phyloP scores from a whole-genome alignment of 2,888 invertebrate species.

The Xestia ashworthii region DNA sequence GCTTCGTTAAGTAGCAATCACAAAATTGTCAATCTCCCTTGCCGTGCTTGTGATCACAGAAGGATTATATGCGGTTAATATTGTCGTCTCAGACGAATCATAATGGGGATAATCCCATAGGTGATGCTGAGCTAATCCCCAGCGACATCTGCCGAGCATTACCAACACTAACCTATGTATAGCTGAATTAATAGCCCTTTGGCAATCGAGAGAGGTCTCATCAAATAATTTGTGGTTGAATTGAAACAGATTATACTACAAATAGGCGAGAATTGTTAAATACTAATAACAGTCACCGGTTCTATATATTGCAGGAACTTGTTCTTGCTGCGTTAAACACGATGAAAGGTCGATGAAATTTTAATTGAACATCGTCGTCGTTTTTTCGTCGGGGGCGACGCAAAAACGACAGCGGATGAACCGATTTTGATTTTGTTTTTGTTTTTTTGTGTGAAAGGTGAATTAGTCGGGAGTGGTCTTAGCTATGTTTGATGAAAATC shows the following conservation, averaged over 20 bases:
- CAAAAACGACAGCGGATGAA: too few relatives aligned
- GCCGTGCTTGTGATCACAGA: background rate
- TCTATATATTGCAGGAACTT: background rate
- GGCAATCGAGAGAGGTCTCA: background rate
- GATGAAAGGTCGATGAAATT: background rate
- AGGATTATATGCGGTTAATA: constrained; percentile 1
- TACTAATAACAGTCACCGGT: background rate
- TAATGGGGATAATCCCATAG: constrained; percentile 23
- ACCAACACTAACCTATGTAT: constrained; percentile 10
- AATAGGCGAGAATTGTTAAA: background rate
- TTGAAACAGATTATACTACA: background rate
- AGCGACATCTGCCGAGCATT: constrained; percentile 13
- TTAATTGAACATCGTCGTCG: too few relatives aligned
- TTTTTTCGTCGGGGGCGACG: too few relatives aligned
- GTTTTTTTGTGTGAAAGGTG: too few relatives aligned
- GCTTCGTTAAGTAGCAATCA: background rate
- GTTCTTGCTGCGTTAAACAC: background rate
- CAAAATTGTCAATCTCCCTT: background rate
- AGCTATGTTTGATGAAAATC: too few relatives aligned
- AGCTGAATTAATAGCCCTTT: constrained; percentile 37
- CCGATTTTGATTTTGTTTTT: too few relatives aligned
- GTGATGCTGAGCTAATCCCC: constrained; percentile 34
- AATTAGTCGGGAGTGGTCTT: too few relatives aligned
- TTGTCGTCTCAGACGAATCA: constrained; percentile 6
- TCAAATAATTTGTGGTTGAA: constrained; percentile 19